Percentiles rank a stretch among this genome's conserved stretches.
phyloP scores from a whole-genome alignment of 2,113 vertebrate genomes.

The Burhinus oedicnemus region DNA sequence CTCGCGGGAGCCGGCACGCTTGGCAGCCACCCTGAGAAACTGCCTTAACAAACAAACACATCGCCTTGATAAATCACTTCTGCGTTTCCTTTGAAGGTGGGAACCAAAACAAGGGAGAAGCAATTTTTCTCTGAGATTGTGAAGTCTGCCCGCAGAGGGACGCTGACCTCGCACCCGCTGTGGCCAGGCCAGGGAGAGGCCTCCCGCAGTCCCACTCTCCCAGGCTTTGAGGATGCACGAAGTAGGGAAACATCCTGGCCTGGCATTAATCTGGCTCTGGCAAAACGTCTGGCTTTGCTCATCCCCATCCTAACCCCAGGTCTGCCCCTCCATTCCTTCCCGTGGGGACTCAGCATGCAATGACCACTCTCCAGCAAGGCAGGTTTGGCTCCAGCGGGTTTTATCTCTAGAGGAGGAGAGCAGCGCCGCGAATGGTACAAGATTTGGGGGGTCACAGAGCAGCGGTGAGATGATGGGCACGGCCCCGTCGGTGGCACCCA shows the following conservation, averaged over 20 bases:
- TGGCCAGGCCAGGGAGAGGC: rapidly evolving
- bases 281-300: neutral
- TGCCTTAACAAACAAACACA: neutral
- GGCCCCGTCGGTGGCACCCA: rapidly evolving
- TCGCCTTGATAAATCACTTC: neutral
- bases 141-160: neutral
- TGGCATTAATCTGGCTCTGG: rapidly evolving
- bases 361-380: neutral
- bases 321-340: neutral
- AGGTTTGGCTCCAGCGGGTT: slow-evolving; percentile 30
- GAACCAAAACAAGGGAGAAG: neutral
- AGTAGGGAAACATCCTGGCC: neutral
- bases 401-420: slow-evolving; percentile 55
- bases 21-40: neutral
- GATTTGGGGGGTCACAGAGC: neutral
- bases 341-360: rapidly evolving
- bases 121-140: neutral
- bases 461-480: neutral
- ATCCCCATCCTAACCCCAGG: rapidly evolving
- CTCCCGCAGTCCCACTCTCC: rapidly evolving
- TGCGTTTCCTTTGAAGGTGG: neutral
- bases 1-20: neutral
- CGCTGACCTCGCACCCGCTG: neutral
- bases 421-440: rapidly evolving
- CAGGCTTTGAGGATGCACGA: neutral